Base-by-base conservation (phyloP, 2,888 invertebrate genomes). In the Ectobius pallidus region DNA sequence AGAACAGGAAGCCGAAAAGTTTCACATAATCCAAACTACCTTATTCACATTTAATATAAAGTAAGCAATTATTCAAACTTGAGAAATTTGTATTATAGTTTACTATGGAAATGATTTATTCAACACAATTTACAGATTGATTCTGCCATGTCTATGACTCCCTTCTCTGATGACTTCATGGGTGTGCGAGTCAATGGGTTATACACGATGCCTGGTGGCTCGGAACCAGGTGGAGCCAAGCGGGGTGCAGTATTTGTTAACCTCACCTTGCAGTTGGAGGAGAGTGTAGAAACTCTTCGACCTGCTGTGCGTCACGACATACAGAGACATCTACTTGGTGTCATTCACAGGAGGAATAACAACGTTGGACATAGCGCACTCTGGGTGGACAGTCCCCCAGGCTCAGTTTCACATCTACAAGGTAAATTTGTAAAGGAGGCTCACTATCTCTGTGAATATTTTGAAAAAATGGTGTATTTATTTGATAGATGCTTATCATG, bases 141-240 rank as follows among this genome's bases (percentile, higher is more conserved):
- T 82, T 95, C 95, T 0, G 93, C 95, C 0, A 93, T 96, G 89
- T 93, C 94, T 0, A 94, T 95, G 92, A 96, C 96, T 0, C 94
- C 94, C 0, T 93, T 95, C 80, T 93, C 94, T 0, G 92, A 94
- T 78, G 92, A 93, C 78, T 96, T 94, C 81, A 89, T 96, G 81
- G 91, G 92, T 52, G 90, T 93, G 0, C 87, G 89, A 70, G 90
- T 96, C 0, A 95, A 95, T 81, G 88, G 89, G 16, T 89, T 96
- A 9, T 93, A 93, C 80, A 65, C 71, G 7, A 42, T 39, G 22
- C 86, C 88, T 14, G 92, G 91, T 0, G 92, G 92, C 74, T 42
- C 65, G n/a, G 86, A 89, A 14, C 86, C 86, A 67, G 86, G 88
- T 76, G 88, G 90, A 0, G 78, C 70, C 72, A 79, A 75, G 77